Conservation (phyloP, 2,888 invertebrate species). For the Drosophila eohydei region DNA sequence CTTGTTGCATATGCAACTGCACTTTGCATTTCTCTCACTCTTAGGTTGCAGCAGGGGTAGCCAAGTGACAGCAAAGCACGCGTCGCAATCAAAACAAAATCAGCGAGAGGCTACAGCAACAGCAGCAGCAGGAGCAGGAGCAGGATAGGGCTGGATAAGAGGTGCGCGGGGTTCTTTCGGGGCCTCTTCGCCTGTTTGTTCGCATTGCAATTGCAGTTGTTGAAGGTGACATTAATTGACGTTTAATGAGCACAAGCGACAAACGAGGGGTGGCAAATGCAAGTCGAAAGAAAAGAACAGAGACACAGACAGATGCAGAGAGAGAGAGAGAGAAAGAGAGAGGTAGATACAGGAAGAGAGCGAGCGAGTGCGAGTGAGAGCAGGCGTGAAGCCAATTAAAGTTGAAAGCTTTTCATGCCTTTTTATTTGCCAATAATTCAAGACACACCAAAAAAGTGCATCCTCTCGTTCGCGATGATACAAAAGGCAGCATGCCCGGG, state of each 20-base stretch:
- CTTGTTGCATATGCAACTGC: constrained; percentile 62
- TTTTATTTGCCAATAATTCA: constrained; percentile 54
- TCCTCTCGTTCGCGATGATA: constrained; percentile 33
- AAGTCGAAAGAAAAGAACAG: background rate
- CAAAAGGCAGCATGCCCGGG: constrained; percentile 28
- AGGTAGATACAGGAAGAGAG: background rate
- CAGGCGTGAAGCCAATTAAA: constrained; percentile 50
- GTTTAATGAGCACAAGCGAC: constrained; percentile 56
- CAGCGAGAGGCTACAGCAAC: constrained; percentile 12
- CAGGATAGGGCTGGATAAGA: constrained; percentile 3
- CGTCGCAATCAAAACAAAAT: constrained; percentile 74
- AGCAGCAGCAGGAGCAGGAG: constrained; percentile 1
- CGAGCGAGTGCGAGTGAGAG: constrained; percentile 6
- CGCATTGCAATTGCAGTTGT: constrained; percentile 72
- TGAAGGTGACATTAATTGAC: constrained; percentile 79
- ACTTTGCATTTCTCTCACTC: background rate
- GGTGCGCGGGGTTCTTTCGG: background rate
- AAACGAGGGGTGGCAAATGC: constrained; percentile 29
- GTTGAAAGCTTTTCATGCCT: constrained; percentile 53
- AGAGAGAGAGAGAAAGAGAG: background rate
- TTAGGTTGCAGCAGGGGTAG: background rate
- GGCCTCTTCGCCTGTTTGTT: constrained; percentile 20
- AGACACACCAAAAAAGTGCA: constrained; percentile 56
- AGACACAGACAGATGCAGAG: background rate
- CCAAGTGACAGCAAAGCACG: constrained; percentile 54